Evolutionary conservation across 2,113 vertebrate species (phyloP).

Genomic region (Pseudopodoces humilis): DNA sequence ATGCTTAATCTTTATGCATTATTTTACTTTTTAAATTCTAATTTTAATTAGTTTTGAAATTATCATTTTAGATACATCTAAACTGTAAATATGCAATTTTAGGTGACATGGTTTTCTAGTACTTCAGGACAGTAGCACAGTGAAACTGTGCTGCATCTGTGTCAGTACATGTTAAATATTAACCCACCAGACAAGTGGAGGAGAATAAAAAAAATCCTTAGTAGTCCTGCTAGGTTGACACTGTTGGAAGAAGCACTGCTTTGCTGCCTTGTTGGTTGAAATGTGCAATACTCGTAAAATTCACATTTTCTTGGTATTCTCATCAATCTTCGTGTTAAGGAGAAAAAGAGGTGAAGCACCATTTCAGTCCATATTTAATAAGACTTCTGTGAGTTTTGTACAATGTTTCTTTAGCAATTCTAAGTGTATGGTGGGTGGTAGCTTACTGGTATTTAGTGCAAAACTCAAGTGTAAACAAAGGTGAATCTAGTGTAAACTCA

Average conservation of each 20-base stretch:
- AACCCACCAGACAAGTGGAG: neutral
- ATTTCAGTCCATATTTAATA: neutral
- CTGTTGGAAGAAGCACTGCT: neutral
- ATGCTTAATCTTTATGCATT: neutral
- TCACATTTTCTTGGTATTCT: neutral
- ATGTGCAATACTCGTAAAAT: neutral
- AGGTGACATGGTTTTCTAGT: neutral
- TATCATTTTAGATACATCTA: neutral
- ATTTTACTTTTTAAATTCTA: neutral
- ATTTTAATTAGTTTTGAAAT: neutral
- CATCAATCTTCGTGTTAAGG: neutral
- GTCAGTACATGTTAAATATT: neutral
- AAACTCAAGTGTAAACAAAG: neutral
- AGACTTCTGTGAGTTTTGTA: neutral
- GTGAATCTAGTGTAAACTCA: conserved; percentile 10
- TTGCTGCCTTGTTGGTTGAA: neutral
- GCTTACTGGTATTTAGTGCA: neutral
- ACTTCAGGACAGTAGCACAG: neutral
- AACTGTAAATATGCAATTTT: neutral
- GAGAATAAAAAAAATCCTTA: neutral
- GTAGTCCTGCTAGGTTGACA: neutral
- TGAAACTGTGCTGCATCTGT: neutral
- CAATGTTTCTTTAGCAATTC: neutral
- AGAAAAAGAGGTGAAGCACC: neutral
- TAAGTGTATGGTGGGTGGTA: neutral